Conservation (phyloP, 2,888 invertebrate genomes). For the Ophonus ardosiacus region DNA sequence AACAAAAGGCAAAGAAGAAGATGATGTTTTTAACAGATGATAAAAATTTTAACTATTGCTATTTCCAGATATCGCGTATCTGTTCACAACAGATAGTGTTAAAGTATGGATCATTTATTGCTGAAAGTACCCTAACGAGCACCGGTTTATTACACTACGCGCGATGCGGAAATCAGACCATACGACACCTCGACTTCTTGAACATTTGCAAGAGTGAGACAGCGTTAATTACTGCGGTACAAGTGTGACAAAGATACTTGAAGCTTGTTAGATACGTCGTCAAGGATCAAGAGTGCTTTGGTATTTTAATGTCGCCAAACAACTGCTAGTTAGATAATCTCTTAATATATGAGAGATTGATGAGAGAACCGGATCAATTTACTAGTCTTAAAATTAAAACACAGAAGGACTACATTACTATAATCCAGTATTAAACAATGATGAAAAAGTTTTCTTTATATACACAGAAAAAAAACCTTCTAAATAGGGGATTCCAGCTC, state of each 20-base stretch:
- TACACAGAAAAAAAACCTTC: too few relatives aligned
- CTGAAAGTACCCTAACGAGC: slow-evolving; percentile 1
- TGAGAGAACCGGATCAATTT: not conserved
- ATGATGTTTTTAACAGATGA: too few relatives aligned
- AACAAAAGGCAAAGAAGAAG: too few relatives aligned
- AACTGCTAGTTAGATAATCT: slow-evolving; percentile 25
- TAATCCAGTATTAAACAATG: too few relatives aligned
- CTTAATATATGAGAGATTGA: slow-evolving; percentile 8
- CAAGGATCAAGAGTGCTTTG: slow-evolving; percentile 4
- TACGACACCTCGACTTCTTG: slow-evolving; percentile 23
- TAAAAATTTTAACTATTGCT: too few relatives aligned
- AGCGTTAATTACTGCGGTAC: not conserved
- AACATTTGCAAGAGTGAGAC: slow-evolving; percentile 6
- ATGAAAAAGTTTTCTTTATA: too few relatives aligned
- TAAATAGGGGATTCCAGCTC: too few relatives aligned
- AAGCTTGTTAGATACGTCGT: slow-evolving; percentile 18
- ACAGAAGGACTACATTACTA: too few relatives aligned
- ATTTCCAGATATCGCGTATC: too few relatives aligned
- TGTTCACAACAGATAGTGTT: not conserved
- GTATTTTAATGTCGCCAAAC: slow-evolving; percentile 29
- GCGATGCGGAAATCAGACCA: slow-evolving; percentile 38
- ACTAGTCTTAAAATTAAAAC: not conserved
- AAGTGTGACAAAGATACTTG: not conserved
- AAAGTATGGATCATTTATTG: not conserved
- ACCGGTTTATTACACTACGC: slow-evolving; percentile 34